Evolutionary conservation across 2,113 vertebrate genomes (phyloP).

Genomic region (Psettodes erumei): DNA sequence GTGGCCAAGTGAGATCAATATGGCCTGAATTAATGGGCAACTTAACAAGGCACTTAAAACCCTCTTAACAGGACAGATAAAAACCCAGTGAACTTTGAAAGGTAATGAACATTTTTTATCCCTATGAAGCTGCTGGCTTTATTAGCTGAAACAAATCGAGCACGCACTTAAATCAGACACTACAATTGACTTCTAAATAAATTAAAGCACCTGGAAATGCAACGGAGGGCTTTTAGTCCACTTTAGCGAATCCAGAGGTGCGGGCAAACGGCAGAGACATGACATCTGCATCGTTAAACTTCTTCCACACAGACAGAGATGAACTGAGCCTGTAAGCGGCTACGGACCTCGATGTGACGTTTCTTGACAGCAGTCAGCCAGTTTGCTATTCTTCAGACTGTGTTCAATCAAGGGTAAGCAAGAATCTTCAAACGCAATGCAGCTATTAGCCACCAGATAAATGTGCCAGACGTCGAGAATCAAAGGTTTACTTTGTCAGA

Average conservation of each 20-base stretch:
- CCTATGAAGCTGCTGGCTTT: constrained; percentile 60
- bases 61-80: constrained; percentile 75
- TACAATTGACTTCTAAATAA: constrained; percentile 73
- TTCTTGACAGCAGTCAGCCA: constrained; percentile 1
- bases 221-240: constrained; percentile 4
- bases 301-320: constrained; percentile 23
- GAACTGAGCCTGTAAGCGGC: constrained; percentile 30
- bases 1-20: constrained; percentile 67
- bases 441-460: too few relatives aligned
- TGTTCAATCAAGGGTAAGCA: constrained; percentile 12
- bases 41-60: constrained; percentile 81
- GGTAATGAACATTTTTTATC: constrained; percentile 78
- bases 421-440: constrained; percentile 12
- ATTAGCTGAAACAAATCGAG: constrained; percentile 71
- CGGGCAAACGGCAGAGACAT: background rate
- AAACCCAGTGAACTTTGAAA: constrained; percentile 77
- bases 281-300: constrained; percentile 6
- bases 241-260: constrained; percentile 27
- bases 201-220: constrained; percentile 48
- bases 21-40: constrained; percentile 72
- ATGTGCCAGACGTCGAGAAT: background rate
- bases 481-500: background rate
- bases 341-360: constrained; percentile 23
- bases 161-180: constrained; percentile 63
- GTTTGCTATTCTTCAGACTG: constrained; percentile 10